A percentile compares a stretch with the other conserved stretches of the same genome.
Conservation (phyloP, 2,113 vertebrate species). For the Lagopus muta region DNA sequence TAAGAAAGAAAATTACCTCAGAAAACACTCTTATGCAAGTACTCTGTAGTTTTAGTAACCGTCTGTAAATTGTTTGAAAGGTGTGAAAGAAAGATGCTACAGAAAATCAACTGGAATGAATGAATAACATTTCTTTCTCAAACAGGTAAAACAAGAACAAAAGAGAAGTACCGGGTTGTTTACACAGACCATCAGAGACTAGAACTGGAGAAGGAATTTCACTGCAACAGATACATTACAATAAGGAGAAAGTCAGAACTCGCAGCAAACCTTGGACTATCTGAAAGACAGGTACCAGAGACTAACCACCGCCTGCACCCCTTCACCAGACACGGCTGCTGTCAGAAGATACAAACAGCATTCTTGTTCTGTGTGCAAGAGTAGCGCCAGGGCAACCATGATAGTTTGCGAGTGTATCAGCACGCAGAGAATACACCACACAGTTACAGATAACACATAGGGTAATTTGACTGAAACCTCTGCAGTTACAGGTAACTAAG, state of each 20-base stretch:
- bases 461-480: background rate
- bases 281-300: conserved; percentile 92
- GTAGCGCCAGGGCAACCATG: background rate
- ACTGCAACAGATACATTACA: conserved; percentile 95
- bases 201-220: conserved; percentile 97
- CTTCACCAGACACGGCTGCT: background rate
- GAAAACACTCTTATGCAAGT: background rate
- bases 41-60: background rate
- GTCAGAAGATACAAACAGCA: background rate
- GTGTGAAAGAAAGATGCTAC: background rate
- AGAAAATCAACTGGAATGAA: background rate
- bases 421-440: background rate
- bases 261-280: conserved; percentile 91
- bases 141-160: conserved; percentile 96
- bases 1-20: background rate
- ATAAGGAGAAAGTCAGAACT: conserved; percentile 94
- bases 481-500: background rate
- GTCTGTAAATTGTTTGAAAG: background rate
- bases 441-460: background rate
- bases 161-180: conserved; percentile 96
- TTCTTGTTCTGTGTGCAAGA: background rate
- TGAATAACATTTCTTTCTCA: conserved; percentile 38
- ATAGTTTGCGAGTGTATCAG: background rate
- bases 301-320: background rate
- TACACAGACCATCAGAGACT: conserved; percentile 95